Percentiles rank a stretch among this genome's conserved stretches.
These are phyloP conservation scores for Gasteruption jaculator DNA, from an alignment of 2,888 invertebrate genomes.

Conservation along the genomic window DNA sequence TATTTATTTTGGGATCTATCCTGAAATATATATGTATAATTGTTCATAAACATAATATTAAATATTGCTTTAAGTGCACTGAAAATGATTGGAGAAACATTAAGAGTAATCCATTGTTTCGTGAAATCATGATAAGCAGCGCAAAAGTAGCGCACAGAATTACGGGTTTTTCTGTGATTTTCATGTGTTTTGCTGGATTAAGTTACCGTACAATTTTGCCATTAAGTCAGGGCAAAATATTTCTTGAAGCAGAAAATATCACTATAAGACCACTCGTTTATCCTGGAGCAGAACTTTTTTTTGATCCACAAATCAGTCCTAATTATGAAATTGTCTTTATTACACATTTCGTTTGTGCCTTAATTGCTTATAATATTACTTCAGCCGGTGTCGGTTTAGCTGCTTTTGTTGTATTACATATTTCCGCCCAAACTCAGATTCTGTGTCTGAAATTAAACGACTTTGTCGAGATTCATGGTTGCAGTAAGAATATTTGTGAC, in stretches of 20 bases:
- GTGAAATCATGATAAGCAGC: conserved; percentile 20
- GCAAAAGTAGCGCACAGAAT: conserved; percentile 17
- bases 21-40: too few relatives aligned
- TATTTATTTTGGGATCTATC: too few relatives aligned
- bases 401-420: conserved; percentile 28
- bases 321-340: conserved; percentile 29
- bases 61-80: too few relatives aligned
- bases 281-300: conserved; percentile 20
- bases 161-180: conserved; percentile 10
- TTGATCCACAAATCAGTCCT: conserved; percentile 24
- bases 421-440: conserved; percentile 29
- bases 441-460: conserved; percentile 19
- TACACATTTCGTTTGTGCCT: conserved; percentile 21
- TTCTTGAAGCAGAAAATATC: conserved; percentile 8
- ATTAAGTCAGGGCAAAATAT: conserved; percentile 12
- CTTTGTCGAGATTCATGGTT: conserved; percentile 13
- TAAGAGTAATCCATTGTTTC: too few relatives aligned
- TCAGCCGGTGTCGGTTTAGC: conserved; percentile 26
- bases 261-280: conserved; percentile 21
- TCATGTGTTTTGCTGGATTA: conserved; percentile 20
- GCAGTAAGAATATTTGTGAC: not conserved
- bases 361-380: conserved; percentile 22
- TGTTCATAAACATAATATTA: too few relatives aligned
- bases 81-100: too few relatives aligned
- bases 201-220: conserved; percentile 19